A percentile compares a stretch with the other conserved stretches of the same genome.
Conservation (phyloP, 2,888 invertebrate genomes). For the Plebejus melissa region DNA sequence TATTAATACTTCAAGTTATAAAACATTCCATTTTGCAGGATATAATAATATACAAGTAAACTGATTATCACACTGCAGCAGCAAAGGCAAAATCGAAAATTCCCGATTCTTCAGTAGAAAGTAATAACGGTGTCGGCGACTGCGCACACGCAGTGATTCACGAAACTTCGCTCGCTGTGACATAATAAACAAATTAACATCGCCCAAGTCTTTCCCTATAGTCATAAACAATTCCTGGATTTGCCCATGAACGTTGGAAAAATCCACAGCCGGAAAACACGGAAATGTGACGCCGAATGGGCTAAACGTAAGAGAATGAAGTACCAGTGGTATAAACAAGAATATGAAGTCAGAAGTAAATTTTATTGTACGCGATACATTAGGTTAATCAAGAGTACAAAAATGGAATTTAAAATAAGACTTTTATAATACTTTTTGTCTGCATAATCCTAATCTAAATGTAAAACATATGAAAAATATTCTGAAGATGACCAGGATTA, state of each 20-base stretch:
- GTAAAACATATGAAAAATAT: no score
- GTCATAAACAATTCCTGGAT: conserved; percentile 45
- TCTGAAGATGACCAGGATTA: no score
- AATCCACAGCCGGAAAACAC: conserved; percentile 2
- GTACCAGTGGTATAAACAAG: not conserved
- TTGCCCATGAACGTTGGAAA: not conserved
- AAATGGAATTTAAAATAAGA: no score
- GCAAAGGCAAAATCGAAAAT: conserved; percentile 32
- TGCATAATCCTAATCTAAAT: no score
- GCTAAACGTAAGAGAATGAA: not conserved
- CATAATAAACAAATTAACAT: conserved; percentile 76
- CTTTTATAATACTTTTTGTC: no score
- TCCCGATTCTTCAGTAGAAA: conserved; percentile 56
- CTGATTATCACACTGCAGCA: conserved; percentile 20
- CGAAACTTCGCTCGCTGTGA: conserved; percentile 64
- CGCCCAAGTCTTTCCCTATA: conserved; percentile 32
- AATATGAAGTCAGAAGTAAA: not conserved
- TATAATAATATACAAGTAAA: not conserved
- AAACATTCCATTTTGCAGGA: not conserved
- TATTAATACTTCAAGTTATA: not conserved
- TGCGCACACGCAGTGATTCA: conserved; percentile 63
- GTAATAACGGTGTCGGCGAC: conserved; percentile 70
- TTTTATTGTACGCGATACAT: no score
- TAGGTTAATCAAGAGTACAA: no score
- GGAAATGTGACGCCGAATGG: not conserved